A percentile compares a stretch with the other conserved stretches of the same genome.
These are phyloP conservation scores for Cloeon dipterum DNA, from an alignment of 2,888 invertebrate species.

Conservation along the genomic window DNA sequence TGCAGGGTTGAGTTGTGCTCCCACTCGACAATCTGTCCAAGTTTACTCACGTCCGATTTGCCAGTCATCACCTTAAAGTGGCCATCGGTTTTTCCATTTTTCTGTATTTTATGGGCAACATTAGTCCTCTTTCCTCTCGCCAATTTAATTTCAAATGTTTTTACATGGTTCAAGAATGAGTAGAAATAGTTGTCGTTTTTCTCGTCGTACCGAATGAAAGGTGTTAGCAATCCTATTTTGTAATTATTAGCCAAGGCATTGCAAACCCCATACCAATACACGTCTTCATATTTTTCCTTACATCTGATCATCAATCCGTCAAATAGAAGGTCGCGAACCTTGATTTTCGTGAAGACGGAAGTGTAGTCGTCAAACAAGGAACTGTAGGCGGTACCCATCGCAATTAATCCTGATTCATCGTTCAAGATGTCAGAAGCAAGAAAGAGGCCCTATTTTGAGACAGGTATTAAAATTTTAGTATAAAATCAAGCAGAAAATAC, in stretches of 20 bases:
- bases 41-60: constrained; percentile 23
- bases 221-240: too few species aligned
- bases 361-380: constrained; percentile 41
- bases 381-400: too few species aligned
- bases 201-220: too few species aligned
- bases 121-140: too few species aligned
- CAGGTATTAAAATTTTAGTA: too few species aligned
- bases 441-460: too few species aligned
- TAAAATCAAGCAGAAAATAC: too few species aligned
- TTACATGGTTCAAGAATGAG: constrained; percentile 48
- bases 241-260: too few species aligned
- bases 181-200: too few species aligned
- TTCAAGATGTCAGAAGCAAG: too few species aligned
- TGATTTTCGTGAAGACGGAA: constrained; percentile 34
- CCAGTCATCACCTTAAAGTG: constrained; percentile 54
- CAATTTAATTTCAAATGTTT: constrained; percentile 10
- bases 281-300: constrained; percentile 46
- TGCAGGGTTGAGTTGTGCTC: constrained; percentile 37
- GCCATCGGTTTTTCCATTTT: constrained; percentile 43
- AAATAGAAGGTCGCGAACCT: constrained; percentile 48
- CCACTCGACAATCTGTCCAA: constrained; percentile 26
- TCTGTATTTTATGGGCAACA: constrained; percentile 25
- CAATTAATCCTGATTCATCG: too few species aligned
- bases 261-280: too few species aligned
- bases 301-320: constrained; percentile 50